Base-by-base conservation (phyloP, 2,888 invertebrate genomes). In the Erebia epiphron region DNA sequence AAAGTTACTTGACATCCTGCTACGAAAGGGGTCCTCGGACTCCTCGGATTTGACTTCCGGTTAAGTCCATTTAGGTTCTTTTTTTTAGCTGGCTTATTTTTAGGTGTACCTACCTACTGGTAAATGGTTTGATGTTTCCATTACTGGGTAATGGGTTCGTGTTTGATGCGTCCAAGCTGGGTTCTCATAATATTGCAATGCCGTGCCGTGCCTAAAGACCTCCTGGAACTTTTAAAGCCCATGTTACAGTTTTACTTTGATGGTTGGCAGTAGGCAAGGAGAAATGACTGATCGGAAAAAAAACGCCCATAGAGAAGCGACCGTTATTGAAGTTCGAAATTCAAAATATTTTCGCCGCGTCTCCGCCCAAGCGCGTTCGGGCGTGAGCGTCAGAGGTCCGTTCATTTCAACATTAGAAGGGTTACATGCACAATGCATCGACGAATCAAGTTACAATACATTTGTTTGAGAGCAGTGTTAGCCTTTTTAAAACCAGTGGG, bases 401-500 rank as follows among this genome's bases (percentile, higher is more conserved):
- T 61, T 46, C 61, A 66, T 78, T 77, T 80, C 79, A 79, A 78
- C 72, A 77, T 76, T 73, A 77, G 80, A 90, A 88, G 90, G 91
- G 91, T 89, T 89, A 67, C 80, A 74, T 73, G 79, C 80, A 92
- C 91, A 92, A 92, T 91, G 79, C 83, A 78, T 81, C 75, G 73
- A 62, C 73, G 89, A 90, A 90, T 91, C 89, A 86, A 85, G 90
- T 89, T 86, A 88, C 90, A 56, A 86, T 86, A 86, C 84, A 86
- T 89, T 61, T 88, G 87, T 88, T 80, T 81, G 79, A 71, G 78
- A 77, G 75, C 79, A 80, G 79, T 81, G 79, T 81, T 81, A 64
- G 73, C 60, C 87, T 87, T 84, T 90, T 88, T 75, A 86, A 86
- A 87, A 81, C 80, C 89, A 87, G 86, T 87, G 88, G 89, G 88